Evolutionary conservation across 2,797 vertebrate genomes (phyloP).

Genomic region (Megalops cyprinoides): DNA sequence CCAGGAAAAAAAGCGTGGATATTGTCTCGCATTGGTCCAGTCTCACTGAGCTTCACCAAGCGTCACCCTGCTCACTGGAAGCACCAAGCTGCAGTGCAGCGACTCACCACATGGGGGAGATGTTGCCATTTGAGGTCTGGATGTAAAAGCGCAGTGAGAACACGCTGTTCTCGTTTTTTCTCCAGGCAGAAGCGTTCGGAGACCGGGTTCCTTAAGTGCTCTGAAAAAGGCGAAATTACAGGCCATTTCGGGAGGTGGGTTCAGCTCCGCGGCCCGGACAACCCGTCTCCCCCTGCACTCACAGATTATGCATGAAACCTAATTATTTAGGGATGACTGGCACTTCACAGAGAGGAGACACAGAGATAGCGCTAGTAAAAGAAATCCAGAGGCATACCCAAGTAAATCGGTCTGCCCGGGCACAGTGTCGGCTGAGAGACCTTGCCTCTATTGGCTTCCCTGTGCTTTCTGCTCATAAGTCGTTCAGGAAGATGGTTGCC

Average conservation of each 20-base stretch:
- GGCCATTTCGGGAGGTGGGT: not conserved
- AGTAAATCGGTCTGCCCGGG: not conserved
- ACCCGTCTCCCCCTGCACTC: not conserved
- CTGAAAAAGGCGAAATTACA: not conserved
- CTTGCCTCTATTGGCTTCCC: too few relatives aligned
- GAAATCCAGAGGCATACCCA: not conserved
- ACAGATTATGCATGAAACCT: not conserved
- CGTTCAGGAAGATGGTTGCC: too few relatives aligned
- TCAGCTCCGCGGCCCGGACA: not conserved
- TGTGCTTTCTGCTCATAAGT: too few relatives aligned
- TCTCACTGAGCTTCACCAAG: too few relatives aligned
- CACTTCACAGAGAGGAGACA: not conserved
- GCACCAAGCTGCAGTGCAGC: not conserved
- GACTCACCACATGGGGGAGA: not conserved
- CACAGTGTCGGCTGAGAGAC: too few relatives aligned
- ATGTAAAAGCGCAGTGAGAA: not conserved
- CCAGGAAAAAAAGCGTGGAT: not conserved
- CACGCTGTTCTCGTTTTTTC: not conserved
- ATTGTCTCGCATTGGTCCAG: too few relatives aligned
- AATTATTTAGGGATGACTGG: not conserved
- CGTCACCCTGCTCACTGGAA: too few relatives aligned
- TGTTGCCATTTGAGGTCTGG: conserved; percentile 7
- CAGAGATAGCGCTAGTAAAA: not conserved
- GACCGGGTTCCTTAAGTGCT: not conserved
- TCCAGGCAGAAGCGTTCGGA: not conserved